phyloP scores from a whole-genome alignment of 2,888 invertebrate species.

The Nymphalis c-album region DNA sequence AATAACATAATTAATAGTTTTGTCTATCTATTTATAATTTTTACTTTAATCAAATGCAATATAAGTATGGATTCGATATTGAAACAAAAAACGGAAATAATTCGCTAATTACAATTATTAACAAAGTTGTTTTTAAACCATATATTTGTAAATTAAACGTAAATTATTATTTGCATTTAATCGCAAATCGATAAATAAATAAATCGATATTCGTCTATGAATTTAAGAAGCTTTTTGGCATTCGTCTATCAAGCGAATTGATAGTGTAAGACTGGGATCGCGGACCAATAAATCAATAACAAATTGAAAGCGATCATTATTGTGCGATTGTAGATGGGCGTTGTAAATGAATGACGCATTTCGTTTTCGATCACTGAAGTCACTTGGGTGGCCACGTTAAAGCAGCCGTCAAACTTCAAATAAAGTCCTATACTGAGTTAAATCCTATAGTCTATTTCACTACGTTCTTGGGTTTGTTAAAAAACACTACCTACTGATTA shows the following conservation, averaged over 20 bases:
- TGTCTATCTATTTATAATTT: no score
- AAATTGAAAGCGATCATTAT: constrained; percentile 29
- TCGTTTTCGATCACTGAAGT: constrained; percentile 12
- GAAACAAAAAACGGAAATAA: no score
- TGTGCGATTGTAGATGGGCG: constrained; percentile 12
- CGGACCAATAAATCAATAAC: constrained; percentile 30
- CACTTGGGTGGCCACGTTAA: constrained; percentile 12
- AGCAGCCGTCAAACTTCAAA: no score
- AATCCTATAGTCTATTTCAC: no score
- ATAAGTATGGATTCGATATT: no score
- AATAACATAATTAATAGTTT: no score
- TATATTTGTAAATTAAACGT: neutral
- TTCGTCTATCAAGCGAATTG: constrained; percentile 13
- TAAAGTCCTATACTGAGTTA: no score
- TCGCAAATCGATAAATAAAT: neutral
- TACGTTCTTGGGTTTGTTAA: no score
- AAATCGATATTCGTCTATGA: neutral
- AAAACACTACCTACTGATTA: no score
- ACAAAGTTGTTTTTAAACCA: no score
- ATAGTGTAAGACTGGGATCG: constrained; percentile 20
- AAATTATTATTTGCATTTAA: neutral
- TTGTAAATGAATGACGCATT: constrained; percentile 31
- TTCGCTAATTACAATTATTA: no score
- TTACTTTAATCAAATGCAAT: no score
- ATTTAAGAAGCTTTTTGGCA: constrained; percentile 28